Percentiles rank a stretch among this genome's conserved stretches.
Conservation (phyloP, 2,888 invertebrate genomes). For the Tanypteryx hageni region DNA sequence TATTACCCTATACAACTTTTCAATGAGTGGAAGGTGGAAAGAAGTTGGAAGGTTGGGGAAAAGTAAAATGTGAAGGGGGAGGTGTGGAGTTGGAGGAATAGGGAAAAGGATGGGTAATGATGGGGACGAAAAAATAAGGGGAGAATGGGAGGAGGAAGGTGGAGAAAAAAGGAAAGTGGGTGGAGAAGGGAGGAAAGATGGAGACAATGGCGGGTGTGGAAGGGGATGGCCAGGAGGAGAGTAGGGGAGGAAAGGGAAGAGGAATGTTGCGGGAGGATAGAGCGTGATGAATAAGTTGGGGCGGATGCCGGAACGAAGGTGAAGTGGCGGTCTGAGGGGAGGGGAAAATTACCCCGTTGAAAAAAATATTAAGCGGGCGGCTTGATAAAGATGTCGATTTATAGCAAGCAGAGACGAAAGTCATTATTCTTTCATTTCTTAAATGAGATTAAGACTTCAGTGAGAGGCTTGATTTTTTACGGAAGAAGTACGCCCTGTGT, state of each 20-base stretch:
- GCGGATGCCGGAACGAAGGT: too few relatives aligned
- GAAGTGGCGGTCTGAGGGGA: too few relatives aligned
- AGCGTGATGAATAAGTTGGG: too few relatives aligned
- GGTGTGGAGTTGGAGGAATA: not conserved
- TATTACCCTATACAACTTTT: too few relatives aligned
- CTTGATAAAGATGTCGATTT: constrained; percentile 2
- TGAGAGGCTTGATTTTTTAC: not conserved
- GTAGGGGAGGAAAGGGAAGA: too few relatives aligned
- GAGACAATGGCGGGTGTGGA: too few relatives aligned
- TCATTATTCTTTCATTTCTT: not conserved
- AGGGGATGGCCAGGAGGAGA: too few relatives aligned
- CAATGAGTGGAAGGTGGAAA: not conserved
- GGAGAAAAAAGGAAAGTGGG: not conserved
- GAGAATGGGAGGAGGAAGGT: not conserved
- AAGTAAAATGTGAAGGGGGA: not conserved
- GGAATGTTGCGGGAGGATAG: too few relatives aligned
- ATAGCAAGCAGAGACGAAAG: not conserved
- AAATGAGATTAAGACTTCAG: not conserved
- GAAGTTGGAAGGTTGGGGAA: not conserved
- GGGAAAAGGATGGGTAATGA: too few relatives aligned
- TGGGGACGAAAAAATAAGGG: not conserved
- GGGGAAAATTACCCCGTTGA: too few relatives aligned
- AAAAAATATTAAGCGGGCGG: too few relatives aligned
- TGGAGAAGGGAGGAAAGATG: not conserved
- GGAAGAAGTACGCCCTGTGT: not conserved